Conservation (phyloP, 1,140 invertebrate species). For the Papilio glaucus region DNA sequence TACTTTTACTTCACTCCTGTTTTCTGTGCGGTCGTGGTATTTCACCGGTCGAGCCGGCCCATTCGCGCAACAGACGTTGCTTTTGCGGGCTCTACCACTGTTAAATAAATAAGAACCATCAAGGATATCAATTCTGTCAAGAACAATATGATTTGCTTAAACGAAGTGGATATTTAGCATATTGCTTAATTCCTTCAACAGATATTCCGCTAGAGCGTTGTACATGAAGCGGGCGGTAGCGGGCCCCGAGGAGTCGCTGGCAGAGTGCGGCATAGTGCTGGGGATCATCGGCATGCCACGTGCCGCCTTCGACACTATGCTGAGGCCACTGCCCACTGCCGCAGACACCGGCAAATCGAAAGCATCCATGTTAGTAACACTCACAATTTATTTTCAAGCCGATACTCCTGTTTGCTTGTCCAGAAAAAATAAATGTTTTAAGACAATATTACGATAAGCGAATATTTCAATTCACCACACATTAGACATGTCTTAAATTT, state of each 20-base stretch:
- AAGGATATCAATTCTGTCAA: too few species aligned
- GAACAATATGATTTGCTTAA: too few species aligned
- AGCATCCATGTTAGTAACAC: conserved; percentile 64
- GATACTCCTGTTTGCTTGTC: too few species aligned
- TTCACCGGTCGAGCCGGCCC: too few species aligned
- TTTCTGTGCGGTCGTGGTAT: too few species aligned
- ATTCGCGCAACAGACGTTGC: too few species aligned
- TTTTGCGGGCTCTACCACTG: too few species aligned
- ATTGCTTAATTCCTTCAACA: too few species aligned
- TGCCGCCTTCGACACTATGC: conserved; percentile 69
- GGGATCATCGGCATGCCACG: conserved; percentile 72
- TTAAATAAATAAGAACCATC: too few species aligned
- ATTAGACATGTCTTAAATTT: conserved; percentile 1
- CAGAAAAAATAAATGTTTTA: background rate
- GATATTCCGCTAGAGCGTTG: conserved; percentile 48
- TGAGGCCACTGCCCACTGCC: conserved; percentile 58
- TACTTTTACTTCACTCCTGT: too few species aligned
- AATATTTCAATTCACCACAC: background rate
- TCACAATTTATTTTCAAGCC: background rate
- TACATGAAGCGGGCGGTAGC: conserved; percentile 63
- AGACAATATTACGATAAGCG: too few species aligned
- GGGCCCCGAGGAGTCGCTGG: conserved; percentile 61
- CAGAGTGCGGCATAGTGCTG: conserved; percentile 53
- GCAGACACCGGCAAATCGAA: conserved; percentile 60
- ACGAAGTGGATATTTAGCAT: too few species aligned